Evolutionary conservation across 1,140 invertebrate species (phyloP).

Genomic region (Drosophila novamexicana): DNA sequence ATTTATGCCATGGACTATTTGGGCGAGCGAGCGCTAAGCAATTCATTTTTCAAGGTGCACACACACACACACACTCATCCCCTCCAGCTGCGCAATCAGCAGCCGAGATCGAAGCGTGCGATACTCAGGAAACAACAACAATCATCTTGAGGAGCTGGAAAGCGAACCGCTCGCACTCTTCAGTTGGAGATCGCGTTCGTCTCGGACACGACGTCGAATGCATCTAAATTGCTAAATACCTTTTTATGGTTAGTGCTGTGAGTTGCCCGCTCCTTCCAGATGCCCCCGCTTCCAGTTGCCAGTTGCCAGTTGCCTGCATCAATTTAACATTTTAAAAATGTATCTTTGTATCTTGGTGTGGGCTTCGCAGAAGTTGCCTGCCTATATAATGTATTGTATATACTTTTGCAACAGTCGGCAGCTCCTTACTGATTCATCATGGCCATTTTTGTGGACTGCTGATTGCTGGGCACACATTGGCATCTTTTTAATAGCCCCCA

Average conservation of each 20-base stretch:
- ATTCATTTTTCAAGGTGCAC: slow-evolving; percentile 69
- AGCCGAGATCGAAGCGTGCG: slow-evolving; percentile 73
- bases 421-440: slow-evolving; percentile 63
- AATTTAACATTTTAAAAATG: slow-evolving; percentile 83
- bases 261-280: slow-evolving; percentile 7
- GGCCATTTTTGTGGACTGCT: slow-evolving; percentile 61
- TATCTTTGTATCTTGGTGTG: slow-evolving; percentile 75
- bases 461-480: slow-evolving; percentile 67
- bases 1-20: slow-evolving; percentile 82
- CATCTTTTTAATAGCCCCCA: slow-evolving; percentile 78
- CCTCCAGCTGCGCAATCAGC: slow-evolving; percentile 72
- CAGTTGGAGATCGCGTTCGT: slow-evolving; percentile 41
- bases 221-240: slow-evolving; percentile 83
- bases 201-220: slow-evolving; percentile 74
- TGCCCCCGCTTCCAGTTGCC: background rate
- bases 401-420: slow-evolving; percentile 44
- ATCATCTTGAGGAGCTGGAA: slow-evolving; percentile 24
- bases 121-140: slow-evolving; percentile 52
- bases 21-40: slow-evolving; percentile 71
- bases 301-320: slow-evolving; percentile 50
- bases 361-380: slow-evolving; percentile 64
- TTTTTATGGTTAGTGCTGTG: slow-evolving; percentile 74
- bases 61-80: slow-evolving; percentile 22
- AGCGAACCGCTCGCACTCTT: slow-evolving; percentile 18
- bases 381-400: slow-evolving; percentile 55